Evolutionary conservation across 2,113 vertebrate genomes (phyloP), one percentile per base, ranked within the genome.

Genomic region (Verasper variegatus): DNA sequence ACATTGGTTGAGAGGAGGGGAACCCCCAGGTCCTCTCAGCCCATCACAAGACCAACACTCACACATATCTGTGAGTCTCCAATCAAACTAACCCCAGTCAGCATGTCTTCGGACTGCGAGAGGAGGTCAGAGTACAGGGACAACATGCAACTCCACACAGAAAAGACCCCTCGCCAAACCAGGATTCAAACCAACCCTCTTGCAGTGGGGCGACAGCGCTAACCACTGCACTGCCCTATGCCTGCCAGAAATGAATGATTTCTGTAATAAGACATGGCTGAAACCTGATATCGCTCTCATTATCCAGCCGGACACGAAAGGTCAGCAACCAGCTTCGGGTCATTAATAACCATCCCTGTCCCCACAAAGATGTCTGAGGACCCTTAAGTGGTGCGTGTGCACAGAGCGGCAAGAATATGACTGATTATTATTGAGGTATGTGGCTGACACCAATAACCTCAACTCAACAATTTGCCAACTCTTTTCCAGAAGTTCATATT

Each of bases 401-500:
- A 26, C 15, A 59, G 49, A 64, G 71, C 23, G 20, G n/a, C 20
- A 61, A 58, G 62, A 77, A 79, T 64, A n/a, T 70, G 37, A 67
- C 49, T 57, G 76, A 89, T 82, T 52, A 65, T 51, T 21, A 42
- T 40, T 2, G 14, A 68, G 52, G 80, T 70, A 67, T 61, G n/a
- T 56, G 66, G 7, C 51, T n/a, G 8, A 76, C 68, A 63, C 45
- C 21, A 24, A 15, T 51, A 17, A 77, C 62, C 68, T 80, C 15
- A 17, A 69, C 24, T 13, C 47, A 45, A 13, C 11, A 42, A 18
- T 17, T 49, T 18, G 47, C 4, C 47, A 51, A 51, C 47, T 51
- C 40, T 42, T 42, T 42, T 13, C 47, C 47, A 51, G 47, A 51
- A 51, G 47, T 51, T 1, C 14, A 51, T 51, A 51, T 51, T 17